Evolutionary conservation across 2,888 invertebrate genomes (phyloP), one percentile per base, ranked within the genome.

Genomic region (Digitonthophagus gazella): DNA sequence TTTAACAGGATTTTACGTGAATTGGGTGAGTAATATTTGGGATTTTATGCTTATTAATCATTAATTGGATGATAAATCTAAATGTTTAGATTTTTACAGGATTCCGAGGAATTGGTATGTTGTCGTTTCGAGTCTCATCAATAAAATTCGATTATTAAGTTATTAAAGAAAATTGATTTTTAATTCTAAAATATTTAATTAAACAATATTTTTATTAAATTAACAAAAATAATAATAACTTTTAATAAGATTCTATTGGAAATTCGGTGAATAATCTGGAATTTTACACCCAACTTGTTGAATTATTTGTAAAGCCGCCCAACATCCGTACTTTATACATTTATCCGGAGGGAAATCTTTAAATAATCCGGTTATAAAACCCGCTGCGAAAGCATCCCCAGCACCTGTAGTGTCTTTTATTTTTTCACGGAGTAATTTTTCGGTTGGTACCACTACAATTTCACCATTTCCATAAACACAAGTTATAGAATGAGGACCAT

Each of bases 331-430:
- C 58, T 83, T 79, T 8, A 85, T 77, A 75, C 87, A 86, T 61
- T 82, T 80, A 22, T 78, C 78, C 8, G 85, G 72, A 14, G 80
- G 71, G 20, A 81, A 78, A 58, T 82, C 80, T 64, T 79, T 77
- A 57, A 86, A 78, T 74, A 84, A 80, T 4, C 83, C 85, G n/a
- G 84, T 83, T 63, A 88, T 76, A 76, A 88, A 88, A 0, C 87
- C 88, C 3, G 86, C 87, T 0, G 85, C 85, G 80, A 89, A 88
- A 1, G 88, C 82, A 78, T 89, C 89, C 0, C 88, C 88, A 2
- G 87, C 87, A 2, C 88, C 88, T 0, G 86, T 87, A 1, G 87
- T 86, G 76, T 89, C 88, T 64, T 83, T 82, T 64, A 88, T 80
- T 54, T 82, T 75, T 11, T 76, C 73, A 6, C 78, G 67, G 0